Conservation (phyloP, 2,888 invertebrate species). For the Altica lythri region DNA sequence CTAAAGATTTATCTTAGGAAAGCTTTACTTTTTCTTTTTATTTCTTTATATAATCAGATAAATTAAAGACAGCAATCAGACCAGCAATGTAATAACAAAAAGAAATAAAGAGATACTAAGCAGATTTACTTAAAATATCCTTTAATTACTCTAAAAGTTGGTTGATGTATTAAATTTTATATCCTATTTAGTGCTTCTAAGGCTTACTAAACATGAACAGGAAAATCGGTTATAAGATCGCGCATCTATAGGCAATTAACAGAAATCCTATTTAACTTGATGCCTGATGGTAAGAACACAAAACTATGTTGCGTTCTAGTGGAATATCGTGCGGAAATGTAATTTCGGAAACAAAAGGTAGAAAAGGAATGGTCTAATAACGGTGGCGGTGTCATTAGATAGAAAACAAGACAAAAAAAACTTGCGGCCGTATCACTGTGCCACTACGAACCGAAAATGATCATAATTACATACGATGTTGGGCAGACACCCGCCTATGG, state of each 20-base stretch:
- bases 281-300: neutral
- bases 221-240: neutral
- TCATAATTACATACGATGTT: slow-evolving; percentile 53
- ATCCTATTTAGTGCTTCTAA: no score
- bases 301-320: slow-evolving; percentile 8
- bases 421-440: slow-evolving; percentile 44
- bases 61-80: no score
- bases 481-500: slow-evolving; percentile 54
- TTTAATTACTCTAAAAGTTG: no score
- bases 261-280: neutral
- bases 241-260: neutral
- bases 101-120: no score
- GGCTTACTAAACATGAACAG: no score
- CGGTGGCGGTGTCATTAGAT: slow-evolving; percentile 43
- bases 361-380: slow-evolving; percentile 40
- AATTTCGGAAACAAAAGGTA: slow-evolving; percentile 38
- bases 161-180: no score
- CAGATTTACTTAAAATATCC: no score
- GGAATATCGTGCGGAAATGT: slow-evolving; percentile 38
- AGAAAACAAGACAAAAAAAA: slow-evolving; percentile 36
- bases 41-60: no score
- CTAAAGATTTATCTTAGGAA: no score
- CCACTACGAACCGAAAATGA: slow-evolving; percentile 49
- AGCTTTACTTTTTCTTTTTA: no score
- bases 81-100: no score